Conservation (phyloP, 2,113 vertebrate species). For the Calidris pygmaea region DNA sequence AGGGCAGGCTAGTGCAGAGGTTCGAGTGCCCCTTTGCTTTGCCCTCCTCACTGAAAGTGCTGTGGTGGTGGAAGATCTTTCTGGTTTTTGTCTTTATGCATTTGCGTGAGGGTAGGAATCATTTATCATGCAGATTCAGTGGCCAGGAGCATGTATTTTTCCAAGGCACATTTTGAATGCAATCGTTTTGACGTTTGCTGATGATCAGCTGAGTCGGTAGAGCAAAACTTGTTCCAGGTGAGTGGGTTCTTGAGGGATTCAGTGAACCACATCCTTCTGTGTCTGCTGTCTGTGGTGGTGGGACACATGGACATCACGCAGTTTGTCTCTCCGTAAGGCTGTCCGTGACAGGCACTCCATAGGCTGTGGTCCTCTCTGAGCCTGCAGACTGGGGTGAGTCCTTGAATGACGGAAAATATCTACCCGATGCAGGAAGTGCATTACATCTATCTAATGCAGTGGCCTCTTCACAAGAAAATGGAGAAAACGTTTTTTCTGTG, state of each 20-base stretch:
- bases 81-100: not conserved
- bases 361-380: not conserved
- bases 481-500: not conserved
- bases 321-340: not conserved
- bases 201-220: not conserved
- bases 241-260: not conserved
- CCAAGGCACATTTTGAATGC: not conserved
- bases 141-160: not conserved
- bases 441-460: not conserved
- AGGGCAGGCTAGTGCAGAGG: not conserved
- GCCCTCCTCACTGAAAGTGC: not conserved
- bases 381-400: not conserved
- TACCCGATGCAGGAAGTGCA: not conserved
- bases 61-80: not conserved
- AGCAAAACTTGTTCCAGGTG: conserved; percentile 5
- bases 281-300: not conserved
- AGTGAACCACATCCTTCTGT: not conserved
- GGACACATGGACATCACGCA: fast-evolving
- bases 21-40: not conserved
- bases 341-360: fast-evolving
- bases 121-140: not conserved
- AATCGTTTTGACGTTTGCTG: not conserved
- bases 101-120: not conserved
- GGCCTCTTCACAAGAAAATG: not conserved
- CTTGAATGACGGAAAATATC: not conserved